Evolutionary conservation across 2,888 invertebrate genomes (phyloP).

Genomic region (Ophonus ardosiacus): DNA sequence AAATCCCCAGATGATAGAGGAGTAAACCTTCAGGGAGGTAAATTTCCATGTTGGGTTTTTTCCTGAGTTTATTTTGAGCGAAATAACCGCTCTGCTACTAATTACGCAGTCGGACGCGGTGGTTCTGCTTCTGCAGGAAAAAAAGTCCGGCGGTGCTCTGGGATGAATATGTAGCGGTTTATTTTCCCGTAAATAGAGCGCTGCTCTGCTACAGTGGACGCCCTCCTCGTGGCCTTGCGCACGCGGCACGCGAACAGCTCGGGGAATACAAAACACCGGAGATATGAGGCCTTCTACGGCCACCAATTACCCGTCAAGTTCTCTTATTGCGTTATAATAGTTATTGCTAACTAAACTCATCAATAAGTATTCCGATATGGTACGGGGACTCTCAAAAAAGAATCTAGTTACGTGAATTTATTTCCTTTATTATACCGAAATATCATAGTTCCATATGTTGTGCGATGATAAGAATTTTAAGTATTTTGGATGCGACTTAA

Average conservation of each 20-base stretch:
- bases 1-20: not conserved
- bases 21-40: not conserved
- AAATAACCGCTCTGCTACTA: slow-evolving; percentile 29
- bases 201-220: not conserved
- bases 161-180: slow-evolving; percentile 47
- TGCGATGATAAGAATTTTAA: no score
- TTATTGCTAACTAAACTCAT: no score
- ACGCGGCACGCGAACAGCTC: slow-evolving; percentile 1
- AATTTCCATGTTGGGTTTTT: not conserved
- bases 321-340: no score
- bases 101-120: slow-evolving; percentile 24
- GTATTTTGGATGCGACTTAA: no score
- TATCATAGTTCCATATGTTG: no score
- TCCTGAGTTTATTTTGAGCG: slow-evolving; percentile 7
- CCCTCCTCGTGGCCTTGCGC: not conserved
- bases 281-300: not conserved
- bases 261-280: slow-evolving; percentile 10
- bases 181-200: slow-evolving; percentile 47
- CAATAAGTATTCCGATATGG: no score
- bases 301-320: not conserved
- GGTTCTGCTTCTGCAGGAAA: not conserved
- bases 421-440: no score
- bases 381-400: no score
- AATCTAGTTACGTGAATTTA: no score
- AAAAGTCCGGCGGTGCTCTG: slow-evolving; percentile 8